phyloP scores from a whole-genome alignment of 2,113 vertebrate genomes.

The Coregonus clupeaformis region DNA sequence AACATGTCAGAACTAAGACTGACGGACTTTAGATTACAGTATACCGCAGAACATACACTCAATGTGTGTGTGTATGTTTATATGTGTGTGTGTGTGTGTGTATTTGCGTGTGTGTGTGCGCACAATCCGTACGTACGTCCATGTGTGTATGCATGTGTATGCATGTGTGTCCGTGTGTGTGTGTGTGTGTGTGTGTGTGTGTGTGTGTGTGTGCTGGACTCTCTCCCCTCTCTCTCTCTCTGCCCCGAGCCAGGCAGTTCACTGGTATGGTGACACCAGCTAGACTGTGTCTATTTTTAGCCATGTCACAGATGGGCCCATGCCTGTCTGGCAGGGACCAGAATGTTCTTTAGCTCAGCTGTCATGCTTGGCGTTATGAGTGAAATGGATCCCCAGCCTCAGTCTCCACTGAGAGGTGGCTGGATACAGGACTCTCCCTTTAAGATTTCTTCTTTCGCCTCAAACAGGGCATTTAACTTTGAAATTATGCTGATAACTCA shows the following conservation, averaged over 20 bases:
- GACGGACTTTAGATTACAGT: neutral
- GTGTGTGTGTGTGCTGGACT: slow-evolving; percentile 2
- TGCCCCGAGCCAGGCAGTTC: slow-evolving; percentile 17
- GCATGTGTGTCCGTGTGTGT: slow-evolving; percentile 10
- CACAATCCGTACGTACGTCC: too few relatives aligned
- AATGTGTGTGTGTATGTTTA: neutral
- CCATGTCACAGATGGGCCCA: slow-evolving; percentile 53
- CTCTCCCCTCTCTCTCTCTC: slow-evolving; percentile 10
- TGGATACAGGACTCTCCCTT: slow-evolving; percentile 33
- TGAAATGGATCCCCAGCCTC: neutral
- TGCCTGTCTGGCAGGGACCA: slow-evolving; percentile 19
- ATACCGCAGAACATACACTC: neutral
- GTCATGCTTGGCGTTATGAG: neutral
- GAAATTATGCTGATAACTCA: too few relatives aligned
- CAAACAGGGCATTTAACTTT: too few relatives aligned
- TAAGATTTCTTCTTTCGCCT: too few relatives aligned
- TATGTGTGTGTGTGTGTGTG: too few relatives aligned
- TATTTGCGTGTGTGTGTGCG: too few relatives aligned
- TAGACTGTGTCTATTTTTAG: slow-evolving; percentile 69
- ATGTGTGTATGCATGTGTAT: neutral
- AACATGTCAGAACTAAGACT: neutral
- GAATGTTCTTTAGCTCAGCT: slow-evolving; percentile 23
- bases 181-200: neutral
- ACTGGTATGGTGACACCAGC: slow-evolving; percentile 52
- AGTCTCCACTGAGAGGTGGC: slow-evolving; percentile 57